These are phyloP conservation scores for Holacanthus passer DNA, from an alignment of 2,113 vertebrate genomes.

Conservation along the genomic window DNA sequence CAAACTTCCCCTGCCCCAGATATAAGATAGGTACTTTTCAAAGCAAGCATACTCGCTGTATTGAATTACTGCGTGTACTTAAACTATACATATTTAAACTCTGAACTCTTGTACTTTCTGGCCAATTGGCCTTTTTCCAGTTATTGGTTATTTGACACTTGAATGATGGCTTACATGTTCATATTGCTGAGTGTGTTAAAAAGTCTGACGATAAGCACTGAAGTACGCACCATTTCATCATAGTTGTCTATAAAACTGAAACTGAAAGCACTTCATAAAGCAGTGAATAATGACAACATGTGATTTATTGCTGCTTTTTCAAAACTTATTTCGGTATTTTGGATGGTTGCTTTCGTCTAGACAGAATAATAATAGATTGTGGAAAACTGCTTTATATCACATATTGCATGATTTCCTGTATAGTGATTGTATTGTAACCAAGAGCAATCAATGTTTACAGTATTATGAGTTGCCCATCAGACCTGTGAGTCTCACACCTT, in stretches of 20 bases:
- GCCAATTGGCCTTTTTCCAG: background rate
- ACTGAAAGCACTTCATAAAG: background rate
- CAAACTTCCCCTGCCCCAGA: background rate
- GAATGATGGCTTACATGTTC: background rate
- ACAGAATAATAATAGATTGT: background rate
- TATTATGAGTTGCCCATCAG: background rate
- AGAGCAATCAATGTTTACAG: too few relatives aligned
- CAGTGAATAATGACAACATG: background rate
- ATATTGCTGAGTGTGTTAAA: background rate
- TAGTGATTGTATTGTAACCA: background rate
- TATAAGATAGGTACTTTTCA: too few relatives aligned
- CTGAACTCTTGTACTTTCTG: background rate
- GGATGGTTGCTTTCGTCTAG: background rate
- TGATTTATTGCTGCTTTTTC: background rate
- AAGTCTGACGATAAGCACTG: background rate
- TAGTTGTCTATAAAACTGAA: background rate
- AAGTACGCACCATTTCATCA: background rate
- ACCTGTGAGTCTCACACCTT: background rate
- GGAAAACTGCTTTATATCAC: too few relatives aligned
- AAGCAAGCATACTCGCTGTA: background rate
- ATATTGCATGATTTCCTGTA: background rate
- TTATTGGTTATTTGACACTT: background rate
- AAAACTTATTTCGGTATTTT: background rate
- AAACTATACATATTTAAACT: background rate
- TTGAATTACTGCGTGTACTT: background rate